phyloP scores from a whole-genome alignment of 2,113 vertebrate genomes.

The Vulpes ferrilata region DNA sequence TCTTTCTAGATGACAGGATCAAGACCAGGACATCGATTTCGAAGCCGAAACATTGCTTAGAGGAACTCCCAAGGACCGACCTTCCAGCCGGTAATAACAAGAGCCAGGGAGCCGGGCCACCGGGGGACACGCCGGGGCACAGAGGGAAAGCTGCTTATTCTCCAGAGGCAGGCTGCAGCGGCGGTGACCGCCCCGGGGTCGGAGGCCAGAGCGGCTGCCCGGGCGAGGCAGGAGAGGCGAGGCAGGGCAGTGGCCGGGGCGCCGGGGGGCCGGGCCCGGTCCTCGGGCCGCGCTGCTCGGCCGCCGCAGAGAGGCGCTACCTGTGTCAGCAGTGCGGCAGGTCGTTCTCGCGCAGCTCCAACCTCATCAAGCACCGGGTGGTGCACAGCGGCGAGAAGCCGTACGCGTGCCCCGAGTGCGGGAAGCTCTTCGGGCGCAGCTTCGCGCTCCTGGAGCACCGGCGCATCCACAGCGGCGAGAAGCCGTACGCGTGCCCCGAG shows the following conservation, averaged over 20 bases:
- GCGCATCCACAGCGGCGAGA: constrained; percentile 68
- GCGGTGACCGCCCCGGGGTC: not conserved
- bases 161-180: not conserved
- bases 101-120: not conserved
- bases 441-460: constrained; percentile 65
- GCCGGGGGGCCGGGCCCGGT: not conserved
- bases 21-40: not conserved
- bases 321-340: constrained; percentile 68
- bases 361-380: constrained; percentile 64
- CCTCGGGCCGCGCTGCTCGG: not conserved
- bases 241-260: not conserved
- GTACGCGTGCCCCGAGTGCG: constrained; percentile 33
- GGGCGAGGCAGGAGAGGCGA: not conserved
- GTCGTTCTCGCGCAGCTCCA: constrained; percentile 68
- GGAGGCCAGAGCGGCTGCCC: not conserved
- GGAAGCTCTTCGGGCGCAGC: constrained; percentile 66
- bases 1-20: constrained; percentile 30
- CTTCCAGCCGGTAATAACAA: not conserved
- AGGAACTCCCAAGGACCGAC: not conserved
- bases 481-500: constrained; percentile 75
- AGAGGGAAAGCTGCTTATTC: not conserved
- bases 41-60: not conserved
- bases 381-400: constrained; percentile 67
- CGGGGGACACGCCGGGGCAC: not conserved
- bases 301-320: constrained; percentile 39